A percentile compares a stretch with the other conserved stretches of the same genome.
Conservation (phyloP, 2,113 vertebrate genomes). For the Furnarius figulus region DNA sequence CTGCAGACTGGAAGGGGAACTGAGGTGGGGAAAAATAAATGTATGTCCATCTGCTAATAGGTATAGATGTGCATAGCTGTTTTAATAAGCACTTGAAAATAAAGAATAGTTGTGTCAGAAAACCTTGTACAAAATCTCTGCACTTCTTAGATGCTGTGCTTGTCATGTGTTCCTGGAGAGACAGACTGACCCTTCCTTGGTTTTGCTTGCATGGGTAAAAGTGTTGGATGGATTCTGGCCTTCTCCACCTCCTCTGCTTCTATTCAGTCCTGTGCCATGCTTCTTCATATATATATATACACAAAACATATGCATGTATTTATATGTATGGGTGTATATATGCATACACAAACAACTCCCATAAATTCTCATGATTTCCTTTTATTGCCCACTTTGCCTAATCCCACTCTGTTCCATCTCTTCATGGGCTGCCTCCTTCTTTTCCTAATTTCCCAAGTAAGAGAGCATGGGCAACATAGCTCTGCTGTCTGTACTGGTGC, state of each 20-base stretch:
- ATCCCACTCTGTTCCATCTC: not conserved
- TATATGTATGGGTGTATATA: not conserved
- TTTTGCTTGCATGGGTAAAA: not conserved
- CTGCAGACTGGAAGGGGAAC: not conserved
- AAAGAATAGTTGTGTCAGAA: not conserved
- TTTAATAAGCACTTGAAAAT: not conserved
- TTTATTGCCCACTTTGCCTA: not conserved
- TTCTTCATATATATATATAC: not conserved
- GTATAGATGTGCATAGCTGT: not conserved
- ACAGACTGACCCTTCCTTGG: not conserved
- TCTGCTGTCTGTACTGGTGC: not conserved
- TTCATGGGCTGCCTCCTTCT: not conserved
- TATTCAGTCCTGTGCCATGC: not conserved
- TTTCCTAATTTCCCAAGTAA: not conserved
- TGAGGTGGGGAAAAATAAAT: not conserved
- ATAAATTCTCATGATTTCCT: not conserved
- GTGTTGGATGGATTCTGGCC: not conserved
- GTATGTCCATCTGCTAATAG: not conserved
- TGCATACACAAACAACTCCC: not conserved
- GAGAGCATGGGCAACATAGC: not conserved
- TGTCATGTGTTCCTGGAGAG: not conserved
- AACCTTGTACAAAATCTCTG: not conserved
- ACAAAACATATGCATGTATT: not conserved
- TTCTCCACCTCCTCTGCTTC: not conserved
- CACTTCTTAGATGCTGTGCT: not conserved